A percentile compares a stretch with the other conserved stretches of the same genome.
phyloP scores from a whole-genome alignment of 2,888 invertebrate genomes.

The Tortricodes alternella region DNA sequence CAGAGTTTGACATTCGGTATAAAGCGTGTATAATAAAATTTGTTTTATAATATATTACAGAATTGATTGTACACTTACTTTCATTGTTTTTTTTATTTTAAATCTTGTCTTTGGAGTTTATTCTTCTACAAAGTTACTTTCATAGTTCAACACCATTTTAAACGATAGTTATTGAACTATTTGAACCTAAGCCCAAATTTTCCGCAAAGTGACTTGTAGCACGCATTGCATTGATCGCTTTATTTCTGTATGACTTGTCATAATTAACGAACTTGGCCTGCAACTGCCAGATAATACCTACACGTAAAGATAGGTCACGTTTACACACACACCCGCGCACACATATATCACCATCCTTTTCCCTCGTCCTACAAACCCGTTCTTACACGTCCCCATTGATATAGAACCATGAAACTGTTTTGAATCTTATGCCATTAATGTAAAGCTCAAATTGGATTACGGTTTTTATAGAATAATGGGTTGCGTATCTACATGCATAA shows the following conservation, averaged over 20 bases:
- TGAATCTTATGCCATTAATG: neutral
- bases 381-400: constrained; percentile 43
- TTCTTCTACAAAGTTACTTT: too few relatives aligned
- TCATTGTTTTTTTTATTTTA: too few relatives aligned
- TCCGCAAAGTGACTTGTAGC: neutral
- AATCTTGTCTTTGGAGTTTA: too few relatives aligned
- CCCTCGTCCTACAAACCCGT: constrained; percentile 42
- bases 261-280: constrained; percentile 33
- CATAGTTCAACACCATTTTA: too few relatives aligned
- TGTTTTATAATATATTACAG: too few relatives aligned
- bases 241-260: constrained; percentile 10
- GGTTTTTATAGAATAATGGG: constrained; percentile 21
- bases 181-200: too few relatives aligned
- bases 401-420: constrained; percentile 23
- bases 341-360: constrained; percentile 38
- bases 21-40: too few relatives aligned
- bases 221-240: constrained; percentile 12
- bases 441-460: constrained; percentile 38
- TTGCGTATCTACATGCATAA: constrained; percentile 29
- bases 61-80: too few relatives aligned
- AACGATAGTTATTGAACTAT: too few relatives aligned
- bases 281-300: constrained; percentile 38
- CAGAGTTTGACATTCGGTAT: too few relatives aligned
- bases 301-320: constrained; percentile 46
- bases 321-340: constrained; percentile 38